phyloP scores from a whole-genome alignment of 1,140 invertebrate genomes.

The Leptinotarsa texana region DNA sequence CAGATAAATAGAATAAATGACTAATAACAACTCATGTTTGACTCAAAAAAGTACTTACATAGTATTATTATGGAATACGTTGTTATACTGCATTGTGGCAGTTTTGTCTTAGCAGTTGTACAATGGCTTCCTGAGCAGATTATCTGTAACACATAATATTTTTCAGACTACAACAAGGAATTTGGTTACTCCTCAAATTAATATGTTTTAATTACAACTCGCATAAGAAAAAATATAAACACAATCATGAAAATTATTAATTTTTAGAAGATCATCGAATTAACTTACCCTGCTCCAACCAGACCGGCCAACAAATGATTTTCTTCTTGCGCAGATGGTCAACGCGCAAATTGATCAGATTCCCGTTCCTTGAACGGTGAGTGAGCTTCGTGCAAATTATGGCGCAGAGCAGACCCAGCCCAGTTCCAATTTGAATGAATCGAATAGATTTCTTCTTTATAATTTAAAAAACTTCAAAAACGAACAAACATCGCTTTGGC shows the following conservation, averaged over 20 bases:
- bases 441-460: not conserved
- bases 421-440: not conserved
- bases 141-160: conserved; percentile 43
- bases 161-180: not conserved
- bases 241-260: conserved; percentile 21
- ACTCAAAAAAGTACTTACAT: conserved; percentile 40
- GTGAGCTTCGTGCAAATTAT: not conserved
- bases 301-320: conserved; percentile 62
- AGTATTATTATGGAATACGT: conserved; percentile 50
- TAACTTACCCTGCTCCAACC: conserved; percentile 55
- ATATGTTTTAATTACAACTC: not conserved
- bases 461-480: too few species aligned
- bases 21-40: not conserved
- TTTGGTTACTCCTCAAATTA: not conserved
- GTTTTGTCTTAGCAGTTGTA: conserved; percentile 40
- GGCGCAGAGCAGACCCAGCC: not conserved
- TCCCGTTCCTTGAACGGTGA: too few species aligned
- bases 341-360: conserved; percentile 3
- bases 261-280: conserved; percentile 19
- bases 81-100: conserved; percentile 53
- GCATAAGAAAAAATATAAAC: not conserved
- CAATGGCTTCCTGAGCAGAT: conserved; percentile 49
- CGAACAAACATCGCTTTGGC: too few species aligned
- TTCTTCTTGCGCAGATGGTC: conserved; percentile 17
- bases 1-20: too few species aligned